Percentiles rank a stretch among this genome's conserved stretches.
phyloP scores from a whole-genome alignment of 2,113 vertebrate genomes.

The Meriones unguiculatus region DNA sequence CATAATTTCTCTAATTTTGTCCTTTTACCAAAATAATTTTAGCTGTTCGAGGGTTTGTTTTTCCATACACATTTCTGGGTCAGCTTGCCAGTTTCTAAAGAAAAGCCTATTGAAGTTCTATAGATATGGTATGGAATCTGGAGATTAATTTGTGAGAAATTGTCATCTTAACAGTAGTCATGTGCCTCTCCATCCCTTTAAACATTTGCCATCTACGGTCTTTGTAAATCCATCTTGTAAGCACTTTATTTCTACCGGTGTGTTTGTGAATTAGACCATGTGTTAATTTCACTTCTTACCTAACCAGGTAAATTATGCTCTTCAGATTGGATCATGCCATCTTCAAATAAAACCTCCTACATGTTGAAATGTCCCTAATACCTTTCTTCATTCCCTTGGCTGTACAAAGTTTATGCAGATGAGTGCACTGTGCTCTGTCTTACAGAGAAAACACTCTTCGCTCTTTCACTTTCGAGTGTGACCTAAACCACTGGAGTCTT shows the following conservation, averaged over 20 bases:
- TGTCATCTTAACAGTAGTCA: background rate
- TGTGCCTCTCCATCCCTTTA: background rate
- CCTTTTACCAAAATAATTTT: slow-evolving; percentile 47
- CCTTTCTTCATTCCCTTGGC: background rate
- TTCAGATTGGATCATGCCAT: background rate
- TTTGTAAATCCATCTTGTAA: background rate
- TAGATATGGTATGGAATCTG: background rate
- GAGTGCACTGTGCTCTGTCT: background rate
- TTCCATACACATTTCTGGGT: slow-evolving; percentile 19
- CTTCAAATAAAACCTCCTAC: background rate
- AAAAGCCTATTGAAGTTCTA: slow-evolving; percentile 23
- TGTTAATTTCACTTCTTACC: slow-evolving; percentile 39
- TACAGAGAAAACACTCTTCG: background rate
- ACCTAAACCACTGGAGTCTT: background rate
- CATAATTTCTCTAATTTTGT: slow-evolving; percentile 6
- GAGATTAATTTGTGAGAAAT: background rate
- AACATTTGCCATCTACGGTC: background rate
- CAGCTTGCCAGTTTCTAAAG: slow-evolving; percentile 42
- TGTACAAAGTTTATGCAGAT: background rate
- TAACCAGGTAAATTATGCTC: slow-evolving; percentile 40
- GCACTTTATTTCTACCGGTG: slow-evolving; percentile 35
- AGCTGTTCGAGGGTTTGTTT: background rate
- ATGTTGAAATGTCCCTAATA: background rate
- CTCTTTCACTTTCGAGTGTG: background rate
- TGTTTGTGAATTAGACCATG: background rate